Base-by-base conservation (phyloP, 2,113 vertebrate species). In the Amblyornis subalaris region DNA sequence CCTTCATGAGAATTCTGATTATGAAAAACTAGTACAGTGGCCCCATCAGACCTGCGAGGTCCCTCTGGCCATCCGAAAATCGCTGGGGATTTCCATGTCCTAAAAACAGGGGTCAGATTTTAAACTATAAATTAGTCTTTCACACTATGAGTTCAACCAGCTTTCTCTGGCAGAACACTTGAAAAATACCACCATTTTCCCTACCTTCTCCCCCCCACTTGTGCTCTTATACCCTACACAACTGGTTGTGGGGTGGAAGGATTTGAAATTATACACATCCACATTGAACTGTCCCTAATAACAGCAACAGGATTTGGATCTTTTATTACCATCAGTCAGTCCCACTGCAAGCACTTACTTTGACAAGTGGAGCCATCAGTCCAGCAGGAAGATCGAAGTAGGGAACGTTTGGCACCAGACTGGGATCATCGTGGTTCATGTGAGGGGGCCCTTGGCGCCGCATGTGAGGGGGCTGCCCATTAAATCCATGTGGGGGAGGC, bases 321-420 rank as follows among this genome's bases (percentile, higher is more conserved):
- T 92, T 61, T 54, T 4, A 44, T 24, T 13, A 9, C 31, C 19
- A 28, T 19, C 17, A 4, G 8, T 7, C 45, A 28, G 17, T 16
- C 45, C 20, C 40, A 3, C 0, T 11, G 29, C 62, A 17, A 79
- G 23, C 57, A 62, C 96, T 92, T 92, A 99, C 99, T 97, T 99
- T 99, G 54, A 99, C 99, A 1, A 99, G 97, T 0, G 99, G 99
- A 35, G 99, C 99, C 99, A 99, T 99, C 57, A 99, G 98, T 29
- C 99, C 99, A 0, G 99, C 99, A 1, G 99, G 99, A n/a, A 99
- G 98, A 66, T 99, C 99, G 2, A 99, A 99, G 97, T 99, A 99
- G 48, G 99, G 99, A 13, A 99, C 99, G 0, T 99, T 99, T 47
- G 99, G 99, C 64, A 99, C 99, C 95, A 99, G 98, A 29, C 99